Percentiles rank a stretch among this genome's conserved stretches.
Evolutionary conservation across 1,140 invertebrate species (phyloP).

Genomic region (Drosophila nasuta): DNA sequence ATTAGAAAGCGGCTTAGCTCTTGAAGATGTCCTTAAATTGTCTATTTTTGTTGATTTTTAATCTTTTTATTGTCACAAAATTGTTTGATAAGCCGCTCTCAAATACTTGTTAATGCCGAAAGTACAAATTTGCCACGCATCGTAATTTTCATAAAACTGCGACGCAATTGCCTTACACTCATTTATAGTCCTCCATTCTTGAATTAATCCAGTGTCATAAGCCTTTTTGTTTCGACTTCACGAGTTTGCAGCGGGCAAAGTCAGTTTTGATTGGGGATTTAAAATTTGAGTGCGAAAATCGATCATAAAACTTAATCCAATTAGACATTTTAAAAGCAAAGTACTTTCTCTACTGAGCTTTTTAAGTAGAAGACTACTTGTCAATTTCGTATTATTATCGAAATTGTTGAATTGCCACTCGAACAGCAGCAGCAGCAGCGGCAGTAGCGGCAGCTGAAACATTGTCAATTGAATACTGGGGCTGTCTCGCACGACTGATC

Average conservation of each 20-base stretch:
- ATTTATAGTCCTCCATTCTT: constrained; percentile 24
- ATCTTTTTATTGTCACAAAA: constrained; percentile 51
- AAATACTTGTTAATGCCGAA: constrained; percentile 59
- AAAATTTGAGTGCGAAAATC: constrained; percentile 22
- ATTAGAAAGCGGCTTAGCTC: constrained; percentile 34
- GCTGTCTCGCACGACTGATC: constrained; percentile 28
- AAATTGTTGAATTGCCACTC: background rate
- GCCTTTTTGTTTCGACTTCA: constrained; percentile 43
- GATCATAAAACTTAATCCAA: constrained; percentile 38
- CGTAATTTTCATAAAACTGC: constrained; percentile 5
- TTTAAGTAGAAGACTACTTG: background rate
- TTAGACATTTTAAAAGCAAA: constrained; percentile 25
- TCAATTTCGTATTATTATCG: background rate
- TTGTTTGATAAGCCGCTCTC: constrained; percentile 69
- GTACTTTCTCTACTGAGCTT: background rate
- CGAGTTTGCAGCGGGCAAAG: background rate
- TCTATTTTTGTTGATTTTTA: constrained; percentile 22
- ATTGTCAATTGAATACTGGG: constrained; percentile 1
- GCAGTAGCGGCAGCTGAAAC: background rate
- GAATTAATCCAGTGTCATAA: constrained; percentile 32
- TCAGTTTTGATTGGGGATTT: constrained; percentile 33
- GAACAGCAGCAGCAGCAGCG: background rate
- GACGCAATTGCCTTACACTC: constrained; percentile 21
- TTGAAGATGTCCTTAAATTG: constrained; percentile 4
- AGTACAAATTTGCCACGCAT: constrained; percentile 55